Evolutionary conservation across 2,113 vertebrate species (phyloP).

Genomic region (Trogon melanurus): DNA sequence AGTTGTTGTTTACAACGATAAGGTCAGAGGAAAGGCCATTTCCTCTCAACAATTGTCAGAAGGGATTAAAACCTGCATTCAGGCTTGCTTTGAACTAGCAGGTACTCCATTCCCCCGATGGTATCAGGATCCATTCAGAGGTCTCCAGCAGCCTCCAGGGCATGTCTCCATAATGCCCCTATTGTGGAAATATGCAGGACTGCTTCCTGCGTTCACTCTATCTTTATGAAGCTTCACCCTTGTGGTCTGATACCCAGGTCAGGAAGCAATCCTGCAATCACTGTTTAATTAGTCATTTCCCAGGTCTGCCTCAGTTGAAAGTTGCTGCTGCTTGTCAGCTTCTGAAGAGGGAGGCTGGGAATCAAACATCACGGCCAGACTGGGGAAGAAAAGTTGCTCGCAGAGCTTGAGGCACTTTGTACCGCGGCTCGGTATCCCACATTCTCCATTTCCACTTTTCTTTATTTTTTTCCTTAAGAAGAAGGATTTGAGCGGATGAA

Average conservation of each 20-base stretch:
- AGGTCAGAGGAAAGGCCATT: slow-evolving; percentile 74
- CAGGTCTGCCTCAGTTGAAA: slow-evolving; percentile 7
- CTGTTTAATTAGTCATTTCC: slow-evolving; percentile 68
- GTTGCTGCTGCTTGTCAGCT: slow-evolving; percentile 22
- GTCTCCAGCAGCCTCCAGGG: slow-evolving; percentile 54
- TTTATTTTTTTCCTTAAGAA: neutral
- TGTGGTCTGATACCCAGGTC: slow-evolving; percentile 48
- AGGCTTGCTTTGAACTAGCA: slow-evolving; percentile 68
- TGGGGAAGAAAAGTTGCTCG: neutral
- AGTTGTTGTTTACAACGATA: slow-evolving; percentile 70
- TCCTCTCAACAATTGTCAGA: slow-evolving; percentile 70
- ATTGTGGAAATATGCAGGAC: slow-evolving; percentile 51
- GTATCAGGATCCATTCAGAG: slow-evolving; percentile 58
- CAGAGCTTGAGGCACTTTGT: neutral
- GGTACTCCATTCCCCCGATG: slow-evolving; percentile 63
- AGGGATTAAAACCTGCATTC: slow-evolving; percentile 70
- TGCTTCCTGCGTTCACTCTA: slow-evolving; percentile 44
- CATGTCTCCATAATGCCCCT: slow-evolving; percentile 65
- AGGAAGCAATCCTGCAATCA: slow-evolving; percentile 68
- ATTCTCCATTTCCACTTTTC: neutral
- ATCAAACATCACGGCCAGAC: neutral
- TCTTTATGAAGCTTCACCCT: slow-evolving; percentile 56
- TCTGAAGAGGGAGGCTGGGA: neutral
- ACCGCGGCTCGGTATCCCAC: neutral
- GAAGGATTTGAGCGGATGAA: slow-evolving; percentile 6